phyloP scores from a whole-genome alignment of 2,797 vertebrate species.

The Ctenosaura bakeri region DNA sequence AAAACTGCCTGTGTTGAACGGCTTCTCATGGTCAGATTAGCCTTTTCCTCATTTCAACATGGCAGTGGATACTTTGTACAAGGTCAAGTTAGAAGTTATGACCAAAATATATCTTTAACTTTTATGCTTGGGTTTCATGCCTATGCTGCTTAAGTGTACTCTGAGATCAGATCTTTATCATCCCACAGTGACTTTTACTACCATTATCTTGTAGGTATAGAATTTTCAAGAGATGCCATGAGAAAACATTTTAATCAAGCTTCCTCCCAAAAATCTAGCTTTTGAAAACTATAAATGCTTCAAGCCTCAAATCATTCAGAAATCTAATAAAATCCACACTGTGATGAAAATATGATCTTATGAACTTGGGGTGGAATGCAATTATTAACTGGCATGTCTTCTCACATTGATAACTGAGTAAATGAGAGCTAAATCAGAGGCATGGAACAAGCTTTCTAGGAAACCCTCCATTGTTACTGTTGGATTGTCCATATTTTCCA shows the following conservation, averaged over 20 bases:
- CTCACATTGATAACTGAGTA: not conserved
- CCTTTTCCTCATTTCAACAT: not conserved
- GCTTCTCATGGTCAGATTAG: too few species aligned
- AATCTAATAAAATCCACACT: not conserved
- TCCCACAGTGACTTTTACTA: not conserved
- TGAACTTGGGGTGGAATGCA: too few species aligned
- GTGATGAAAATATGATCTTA: not conserved
- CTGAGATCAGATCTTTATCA: not conserved
- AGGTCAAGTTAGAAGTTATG: not conserved
- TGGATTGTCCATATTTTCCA: not conserved
- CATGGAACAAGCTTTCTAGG: not conserved
- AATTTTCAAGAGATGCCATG: not conserved
- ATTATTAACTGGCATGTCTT: not conserved
- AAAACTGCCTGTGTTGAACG: too few species aligned
- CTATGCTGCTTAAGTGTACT: not conserved
- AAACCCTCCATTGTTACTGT: not conserved
- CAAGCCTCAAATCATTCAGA: not conserved
- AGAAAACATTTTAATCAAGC: not conserved
- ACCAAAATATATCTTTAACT: not conserved
- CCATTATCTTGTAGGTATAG: not conserved
- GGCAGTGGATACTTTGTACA: not conserved
- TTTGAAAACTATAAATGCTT: not conserved
- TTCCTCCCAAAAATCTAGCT: not conserved
- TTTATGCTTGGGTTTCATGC: not conserved
- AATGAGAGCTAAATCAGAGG: not conserved